Conservation (phyloP, 2,797 vertebrate genomes). For the Mareca penelope region DNA sequence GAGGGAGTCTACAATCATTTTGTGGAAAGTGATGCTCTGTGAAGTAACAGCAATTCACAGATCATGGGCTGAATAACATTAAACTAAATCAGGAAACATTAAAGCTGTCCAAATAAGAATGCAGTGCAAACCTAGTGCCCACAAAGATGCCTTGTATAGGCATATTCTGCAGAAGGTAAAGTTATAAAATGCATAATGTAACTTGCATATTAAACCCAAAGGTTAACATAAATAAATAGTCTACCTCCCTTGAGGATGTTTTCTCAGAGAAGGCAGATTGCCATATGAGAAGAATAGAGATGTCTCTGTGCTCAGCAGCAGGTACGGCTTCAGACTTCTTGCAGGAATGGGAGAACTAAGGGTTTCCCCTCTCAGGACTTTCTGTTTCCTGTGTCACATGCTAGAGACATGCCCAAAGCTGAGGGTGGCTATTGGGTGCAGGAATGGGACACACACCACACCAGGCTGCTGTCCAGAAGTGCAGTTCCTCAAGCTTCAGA, state of each 20-base stretch:
- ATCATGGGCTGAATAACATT: neutral
- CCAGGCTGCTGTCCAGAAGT: neutral
- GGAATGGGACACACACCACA: too few relatives aligned
- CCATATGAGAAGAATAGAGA: neutral
- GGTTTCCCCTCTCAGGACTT: neutral
- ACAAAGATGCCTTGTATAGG: neutral
- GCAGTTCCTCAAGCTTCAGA: neutral
- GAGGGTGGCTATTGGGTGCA: rapidly evolving
- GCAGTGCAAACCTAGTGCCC: neutral
- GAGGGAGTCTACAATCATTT: neutral
- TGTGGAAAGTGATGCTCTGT: neutral
- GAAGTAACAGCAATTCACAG: neutral
- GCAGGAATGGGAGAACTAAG: neutral
- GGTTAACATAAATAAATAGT: neutral
- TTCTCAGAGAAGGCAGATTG: neutral
- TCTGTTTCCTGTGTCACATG: rapidly evolving
- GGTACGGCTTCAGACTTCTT: neutral
- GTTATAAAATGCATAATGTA: neutral
- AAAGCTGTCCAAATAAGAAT: neutral
- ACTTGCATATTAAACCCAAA: neutral
- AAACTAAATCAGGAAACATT: neutral
- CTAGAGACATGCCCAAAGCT: neutral
- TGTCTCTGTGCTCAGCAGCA: neutral
- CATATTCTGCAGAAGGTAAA: neutral
- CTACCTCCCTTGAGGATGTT: neutral